Base-by-base conservation (phyloP, 2,888 invertebrate species). In the Eubasilissa splendida region DNA sequence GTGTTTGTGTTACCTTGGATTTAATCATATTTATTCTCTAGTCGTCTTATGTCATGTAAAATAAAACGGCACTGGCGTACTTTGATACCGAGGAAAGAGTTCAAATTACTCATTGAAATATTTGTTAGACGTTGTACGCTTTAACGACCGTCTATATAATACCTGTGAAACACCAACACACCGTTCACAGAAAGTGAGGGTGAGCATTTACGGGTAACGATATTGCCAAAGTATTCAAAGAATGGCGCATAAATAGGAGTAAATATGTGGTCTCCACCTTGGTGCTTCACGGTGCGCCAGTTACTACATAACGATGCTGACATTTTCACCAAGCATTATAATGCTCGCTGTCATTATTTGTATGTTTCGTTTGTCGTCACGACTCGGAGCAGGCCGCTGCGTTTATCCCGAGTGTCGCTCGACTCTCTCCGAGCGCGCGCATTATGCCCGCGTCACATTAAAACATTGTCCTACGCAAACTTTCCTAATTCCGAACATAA, bases 291-390 rank as follows among this genome's bases (percentile, higher is more conserved):
- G 77, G 74, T 77, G 68, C 68, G 77, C 74, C 77, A 73, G 80
- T 52, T 74, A 71, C 77, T 74, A 77, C 66, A 73, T 77, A 77
- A 77, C 53, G 77, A 73, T 80, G 77, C 77, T 73, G 80, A 77
- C 80, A 80, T 74, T 80, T 77, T 80, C 74, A 77, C 74, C 58
- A 65, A 80, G 73, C 77, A 74, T 77, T 77, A 80, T 73, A 76
- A 76, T 71, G 80, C 63, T 54, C 77, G 33, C 80, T 54, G 63
- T 73, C 68, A 80, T 77, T 77, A 80, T 77, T 80, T 76, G 77
- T 77, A 77, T 80, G 71, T 77, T 80, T 65, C 65, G 66, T 71
- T 80, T 65, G 52, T 53, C 58, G 56, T 71, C 71, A 65, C 50
- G 50, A 56, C 70, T 71, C 50, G 71, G 11, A 73, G 42, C 56